phyloP scores from a whole-genome alignment of 2,888 invertebrate species.

The Andrena hattorfiana region DNA sequence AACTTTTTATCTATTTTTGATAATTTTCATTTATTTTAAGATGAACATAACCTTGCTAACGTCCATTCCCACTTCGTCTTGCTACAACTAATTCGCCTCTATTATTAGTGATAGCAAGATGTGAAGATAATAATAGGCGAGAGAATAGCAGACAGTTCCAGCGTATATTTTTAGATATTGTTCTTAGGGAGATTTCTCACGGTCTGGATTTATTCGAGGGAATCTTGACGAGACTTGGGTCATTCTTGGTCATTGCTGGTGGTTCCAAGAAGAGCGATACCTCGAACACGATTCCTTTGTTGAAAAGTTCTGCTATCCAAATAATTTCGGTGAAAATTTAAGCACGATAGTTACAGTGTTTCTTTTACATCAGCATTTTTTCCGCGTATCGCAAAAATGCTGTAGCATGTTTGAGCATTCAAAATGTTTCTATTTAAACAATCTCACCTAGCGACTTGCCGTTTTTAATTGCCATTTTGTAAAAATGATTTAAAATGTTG shows the following conservation, averaged over 20 bases:
- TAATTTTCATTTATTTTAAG: neutral
- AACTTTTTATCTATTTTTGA: neutral
- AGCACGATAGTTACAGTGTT: neutral
- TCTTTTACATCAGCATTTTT: neutral
- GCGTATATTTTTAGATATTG: constrained; percentile 21
- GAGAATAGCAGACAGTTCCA: neutral
- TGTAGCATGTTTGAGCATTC: neutral
- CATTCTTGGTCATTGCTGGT: too few relatives aligned
- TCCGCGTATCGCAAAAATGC: neutral
- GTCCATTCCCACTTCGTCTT: neutral
- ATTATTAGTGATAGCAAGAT: constrained; percentile 24
- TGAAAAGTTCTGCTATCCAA: neutral
- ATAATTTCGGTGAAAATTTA: constrained; percentile 2
- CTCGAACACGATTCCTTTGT: neutral
- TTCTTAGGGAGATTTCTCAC: constrained; percentile 26
- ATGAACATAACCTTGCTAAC: neutral
- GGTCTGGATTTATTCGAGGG: constrained; percentile 35
- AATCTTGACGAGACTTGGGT: constrained; percentile 13
- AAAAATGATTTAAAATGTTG: neutral
- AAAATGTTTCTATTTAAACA: neutral
- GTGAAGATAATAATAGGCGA: constrained; percentile 33
- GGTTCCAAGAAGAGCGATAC: neutral
- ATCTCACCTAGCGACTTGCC: neutral
- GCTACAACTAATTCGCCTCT: constrained; percentile 5
- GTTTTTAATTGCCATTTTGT: neutral